These are phyloP conservation scores for Pachymerium ferrugineum DNA, from an alignment of 2,888 invertebrate genomes.

Conservation along the genomic window DNA sequence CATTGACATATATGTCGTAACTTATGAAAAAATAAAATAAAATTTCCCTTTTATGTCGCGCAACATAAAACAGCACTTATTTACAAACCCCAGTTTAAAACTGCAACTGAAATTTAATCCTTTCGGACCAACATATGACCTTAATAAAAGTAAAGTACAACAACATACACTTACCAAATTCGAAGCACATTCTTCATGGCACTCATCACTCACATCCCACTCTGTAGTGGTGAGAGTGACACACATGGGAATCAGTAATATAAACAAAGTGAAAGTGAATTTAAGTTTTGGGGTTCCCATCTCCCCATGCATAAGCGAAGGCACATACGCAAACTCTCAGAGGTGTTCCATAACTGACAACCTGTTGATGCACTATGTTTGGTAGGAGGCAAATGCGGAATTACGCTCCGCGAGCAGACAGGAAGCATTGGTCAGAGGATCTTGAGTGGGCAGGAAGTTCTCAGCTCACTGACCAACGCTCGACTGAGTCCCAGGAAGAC, in stretches of 20 bases:
- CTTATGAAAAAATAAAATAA: no score
- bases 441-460: constrained; percentile 27
- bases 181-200: constrained; percentile 27
- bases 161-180: constrained; percentile 13
- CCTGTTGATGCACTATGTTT: constrained; percentile 20
- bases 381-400: constrained; percentile 10
- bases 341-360: constrained; percentile 6
- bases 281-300: constrained; percentile 11
- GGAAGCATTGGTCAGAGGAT: constrained; percentile 27
- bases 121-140: neutral
- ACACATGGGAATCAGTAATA: constrained; percentile 15
- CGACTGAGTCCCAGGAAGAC: constrained; percentile 11
- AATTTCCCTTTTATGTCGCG: no score
- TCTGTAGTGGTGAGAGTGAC: constrained; percentile 1
- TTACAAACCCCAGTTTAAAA: no score
- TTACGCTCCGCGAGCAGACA: constrained; percentile 20
- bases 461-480: constrained; percentile 27
- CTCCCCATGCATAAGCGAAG: neutral
- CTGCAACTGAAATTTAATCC: neutral
- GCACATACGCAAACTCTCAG: neutral
- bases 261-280: constrained; percentile 14
- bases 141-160: neutral
- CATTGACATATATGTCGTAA: neutral
- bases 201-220: constrained; percentile 21
- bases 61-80: no score